Evolutionary conservation across 2,797 vertebrate genomes (phyloP).

Genomic region (Peromyscus nudipes): DNA sequence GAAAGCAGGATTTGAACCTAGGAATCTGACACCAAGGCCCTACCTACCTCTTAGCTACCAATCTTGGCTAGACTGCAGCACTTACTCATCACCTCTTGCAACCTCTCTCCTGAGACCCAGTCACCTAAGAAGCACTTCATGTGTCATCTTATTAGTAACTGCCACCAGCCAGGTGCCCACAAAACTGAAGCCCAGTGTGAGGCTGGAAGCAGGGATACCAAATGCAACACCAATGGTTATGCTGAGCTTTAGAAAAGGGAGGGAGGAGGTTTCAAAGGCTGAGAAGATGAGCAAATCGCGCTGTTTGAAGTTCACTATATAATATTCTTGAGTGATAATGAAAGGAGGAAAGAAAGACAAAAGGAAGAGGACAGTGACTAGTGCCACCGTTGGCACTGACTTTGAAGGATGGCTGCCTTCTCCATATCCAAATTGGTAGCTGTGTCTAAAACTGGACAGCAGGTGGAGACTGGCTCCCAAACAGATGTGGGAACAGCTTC

Average conservation of each 20-base stretch:
- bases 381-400: accelerated
- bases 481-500: neutral
- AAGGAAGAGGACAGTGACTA: neutral
- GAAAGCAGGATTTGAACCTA: neutral
- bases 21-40: neutral
- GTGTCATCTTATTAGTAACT: neutral
- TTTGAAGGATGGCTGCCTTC: neutral
- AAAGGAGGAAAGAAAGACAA: neutral
- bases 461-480: neutral
- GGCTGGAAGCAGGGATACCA: neutral
- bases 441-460: neutral
- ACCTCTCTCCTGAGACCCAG: neutral
- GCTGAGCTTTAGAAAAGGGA: neutral
- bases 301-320: neutral
- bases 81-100: neutral
- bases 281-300: neutral
- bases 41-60: neutral
- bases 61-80: neutral
- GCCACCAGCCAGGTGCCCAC: neutral
- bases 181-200: neutral
- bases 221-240: neutral
- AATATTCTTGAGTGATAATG: neutral
- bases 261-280: neutral
- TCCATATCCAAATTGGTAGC: neutral
- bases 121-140: neutral